Conservation (phyloP, 1,140 invertebrate genomes). For the Steinernema feltiae region DNA sequence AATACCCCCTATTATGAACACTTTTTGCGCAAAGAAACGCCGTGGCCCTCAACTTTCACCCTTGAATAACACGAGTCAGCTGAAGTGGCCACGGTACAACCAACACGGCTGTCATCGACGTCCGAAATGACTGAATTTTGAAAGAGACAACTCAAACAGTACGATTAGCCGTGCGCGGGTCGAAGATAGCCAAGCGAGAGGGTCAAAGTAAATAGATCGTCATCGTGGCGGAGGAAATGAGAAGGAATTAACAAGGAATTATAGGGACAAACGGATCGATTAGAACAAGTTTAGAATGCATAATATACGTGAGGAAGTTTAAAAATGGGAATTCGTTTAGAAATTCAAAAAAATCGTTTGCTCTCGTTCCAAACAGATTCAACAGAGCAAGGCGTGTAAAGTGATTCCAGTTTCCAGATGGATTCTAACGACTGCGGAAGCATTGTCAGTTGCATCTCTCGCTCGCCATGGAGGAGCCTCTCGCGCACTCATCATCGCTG, state of each 20-base stretch:
- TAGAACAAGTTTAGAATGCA: background rate
- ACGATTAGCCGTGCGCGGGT: background rate
- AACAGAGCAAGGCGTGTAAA: no score
- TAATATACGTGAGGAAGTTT: no score
- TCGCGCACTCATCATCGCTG: no score
- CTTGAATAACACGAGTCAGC: background rate
- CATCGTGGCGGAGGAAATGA: background rate
- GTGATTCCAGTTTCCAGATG: no score
- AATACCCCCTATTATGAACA: background rate
- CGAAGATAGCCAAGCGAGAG: background rate
- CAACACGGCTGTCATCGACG: background rate
- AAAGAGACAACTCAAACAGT: background rate
- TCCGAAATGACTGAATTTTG: background rate
- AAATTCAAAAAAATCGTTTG: background rate
- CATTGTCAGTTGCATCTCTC: no score
- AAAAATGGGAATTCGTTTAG: background rate
- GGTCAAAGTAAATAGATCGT: background rate
- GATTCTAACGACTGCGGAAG: no score
- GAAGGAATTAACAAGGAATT: background rate
- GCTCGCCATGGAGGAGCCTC: no score
- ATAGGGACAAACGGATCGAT: background rate
- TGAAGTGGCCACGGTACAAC: no score
- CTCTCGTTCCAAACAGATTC: no score
- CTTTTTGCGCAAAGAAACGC: background rate
- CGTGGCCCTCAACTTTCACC: background rate